Conservation (phyloP, 2,888 invertebrate genomes). For the Ochlodes sylvanus region DNA sequence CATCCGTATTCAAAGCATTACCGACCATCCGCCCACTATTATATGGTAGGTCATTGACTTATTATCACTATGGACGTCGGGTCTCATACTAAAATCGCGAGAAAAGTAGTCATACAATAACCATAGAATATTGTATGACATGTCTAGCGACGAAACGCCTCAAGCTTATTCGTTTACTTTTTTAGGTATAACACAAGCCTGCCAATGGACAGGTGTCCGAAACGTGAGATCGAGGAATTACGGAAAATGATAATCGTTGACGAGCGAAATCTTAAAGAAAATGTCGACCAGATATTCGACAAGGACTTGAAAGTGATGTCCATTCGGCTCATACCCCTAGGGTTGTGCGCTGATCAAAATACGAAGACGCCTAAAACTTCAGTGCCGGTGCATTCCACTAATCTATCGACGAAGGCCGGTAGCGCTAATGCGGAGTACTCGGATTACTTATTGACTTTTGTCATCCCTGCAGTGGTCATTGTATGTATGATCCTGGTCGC, state of each 20-base stretch:
- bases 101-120: too few relatives aligned
- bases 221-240: constrained; percentile 89
- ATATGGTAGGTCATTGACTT: constrained; percentile 89
- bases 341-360: constrained; percentile 83
- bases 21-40: constrained; percentile 88
- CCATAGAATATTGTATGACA: too few relatives aligned
- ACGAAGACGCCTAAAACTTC: constrained; percentile 67
- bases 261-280: constrained; percentile 81
- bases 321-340: constrained; percentile 85
- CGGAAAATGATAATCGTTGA: constrained; percentile 89
- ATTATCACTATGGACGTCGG: too few relatives aligned
- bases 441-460: constrained; percentile 91
- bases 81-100: too few relatives aligned
- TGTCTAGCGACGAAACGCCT: too few relatives aligned
- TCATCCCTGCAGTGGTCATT: constrained; percentile 95
- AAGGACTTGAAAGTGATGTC: constrained; percentile 89
- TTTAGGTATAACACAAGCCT: constrained; percentile 91
- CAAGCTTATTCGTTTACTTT: too few relatives aligned
- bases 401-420: constrained; percentile 63
- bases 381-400: constrained; percentile 55
- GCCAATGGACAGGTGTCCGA: constrained; percentile 90
- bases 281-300: constrained; percentile 88
- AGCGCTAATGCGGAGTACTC: constrained; percentile 53
- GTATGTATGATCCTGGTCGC: constrained; percentile 95
- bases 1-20: constrained; percentile 90